Conservation (phyloP, 23 tunicate species). For the Oikopleura vanhoeffeni region DNA sequence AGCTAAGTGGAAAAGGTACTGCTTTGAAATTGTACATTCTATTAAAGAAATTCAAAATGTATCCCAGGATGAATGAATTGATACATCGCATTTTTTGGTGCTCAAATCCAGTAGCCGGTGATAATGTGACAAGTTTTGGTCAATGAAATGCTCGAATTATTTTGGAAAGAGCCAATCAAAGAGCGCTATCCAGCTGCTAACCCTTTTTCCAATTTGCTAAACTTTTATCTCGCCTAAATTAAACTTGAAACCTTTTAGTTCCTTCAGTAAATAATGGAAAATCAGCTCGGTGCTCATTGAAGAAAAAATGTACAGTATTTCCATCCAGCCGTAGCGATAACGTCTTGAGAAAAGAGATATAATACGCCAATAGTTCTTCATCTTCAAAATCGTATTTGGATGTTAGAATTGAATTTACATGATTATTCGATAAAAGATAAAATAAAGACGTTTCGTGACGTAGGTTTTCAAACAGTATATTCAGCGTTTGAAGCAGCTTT, state of each 20-base stretch:
- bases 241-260: too few relatives aligned
- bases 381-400: conserved; percentile 94
- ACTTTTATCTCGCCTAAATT: too few relatives aligned
- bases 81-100: too few relatives aligned
- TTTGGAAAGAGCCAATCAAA: too few relatives aligned
- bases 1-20: too few relatives aligned
- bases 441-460: conserved; percentile 93
- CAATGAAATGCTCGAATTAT: too few relatives aligned
- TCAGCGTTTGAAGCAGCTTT: conserved; percentile 84
- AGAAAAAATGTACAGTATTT: conserved; percentile 91
- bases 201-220: too few relatives aligned
- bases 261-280: conserved; percentile 95
- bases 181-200: too few relatives aligned
- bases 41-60: too few relatives aligned
- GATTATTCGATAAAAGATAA: conserved; percentile 93
- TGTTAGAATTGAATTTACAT: conserved; percentile 79
- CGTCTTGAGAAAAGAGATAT: conserved; percentile 88
- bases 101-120: neutral
- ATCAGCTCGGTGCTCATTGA: conserved; percentile 99
- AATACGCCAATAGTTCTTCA: conserved; percentile 96
- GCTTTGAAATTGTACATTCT: too few relatives aligned
- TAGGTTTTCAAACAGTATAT: conserved; percentile 87
- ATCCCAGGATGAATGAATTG: too few relatives aligned
- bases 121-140: neutral
- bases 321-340: conserved; percentile 56